phyloP scores from a whole-genome alignment of 2,888 invertebrate species.

The Atethmia centrago region DNA sequence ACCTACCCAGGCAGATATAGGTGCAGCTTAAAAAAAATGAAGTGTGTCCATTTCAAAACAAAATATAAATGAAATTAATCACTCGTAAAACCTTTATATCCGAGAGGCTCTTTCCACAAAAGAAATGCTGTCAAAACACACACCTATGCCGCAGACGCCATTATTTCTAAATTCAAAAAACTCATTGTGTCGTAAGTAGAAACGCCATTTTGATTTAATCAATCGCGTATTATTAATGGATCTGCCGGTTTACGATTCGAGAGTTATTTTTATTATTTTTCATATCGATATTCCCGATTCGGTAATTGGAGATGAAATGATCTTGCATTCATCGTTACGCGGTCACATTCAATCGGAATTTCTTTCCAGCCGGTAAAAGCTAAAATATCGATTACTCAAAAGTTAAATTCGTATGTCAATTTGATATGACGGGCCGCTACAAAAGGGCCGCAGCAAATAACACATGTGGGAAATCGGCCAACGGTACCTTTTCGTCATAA shows the following conservation, averaged over 20 bases:
- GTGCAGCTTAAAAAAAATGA: not conserved
- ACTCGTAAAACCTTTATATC: constrained; percentile 71
- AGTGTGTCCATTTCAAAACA: constrained; percentile 58
- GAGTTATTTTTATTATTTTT: constrained; percentile 68
- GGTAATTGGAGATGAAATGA: constrained; percentile 73
- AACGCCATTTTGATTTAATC: constrained; percentile 79
- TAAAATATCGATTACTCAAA: constrained; percentile 71
- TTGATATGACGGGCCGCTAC: constrained; percentile 63
- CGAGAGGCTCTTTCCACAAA: constrained; percentile 68
- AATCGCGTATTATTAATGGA: constrained; percentile 81
- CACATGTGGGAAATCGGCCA: constrained; percentile 65
- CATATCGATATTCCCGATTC: constrained; percentile 62
- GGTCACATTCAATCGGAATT: constrained; percentile 53
- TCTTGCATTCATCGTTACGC: constrained; percentile 61
- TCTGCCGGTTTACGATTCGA: constrained; percentile 64
- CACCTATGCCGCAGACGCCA: constrained; percentile 63
- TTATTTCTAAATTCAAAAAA: constrained; percentile 77
- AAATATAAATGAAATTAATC: constrained; percentile 75
- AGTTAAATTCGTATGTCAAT: constrained; percentile 66
- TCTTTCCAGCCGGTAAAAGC: constrained; percentile 59
- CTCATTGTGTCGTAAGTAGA: constrained; percentile 74
- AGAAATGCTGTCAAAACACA: constrained; percentile 77
- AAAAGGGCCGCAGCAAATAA: constrained; percentile 51
- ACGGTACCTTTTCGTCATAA: constrained; percentile 75
- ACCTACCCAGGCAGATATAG: not conserved